phyloP scores from a whole-genome alignment of 2,113 vertebrate species.

The Merops nubicus region DNA sequence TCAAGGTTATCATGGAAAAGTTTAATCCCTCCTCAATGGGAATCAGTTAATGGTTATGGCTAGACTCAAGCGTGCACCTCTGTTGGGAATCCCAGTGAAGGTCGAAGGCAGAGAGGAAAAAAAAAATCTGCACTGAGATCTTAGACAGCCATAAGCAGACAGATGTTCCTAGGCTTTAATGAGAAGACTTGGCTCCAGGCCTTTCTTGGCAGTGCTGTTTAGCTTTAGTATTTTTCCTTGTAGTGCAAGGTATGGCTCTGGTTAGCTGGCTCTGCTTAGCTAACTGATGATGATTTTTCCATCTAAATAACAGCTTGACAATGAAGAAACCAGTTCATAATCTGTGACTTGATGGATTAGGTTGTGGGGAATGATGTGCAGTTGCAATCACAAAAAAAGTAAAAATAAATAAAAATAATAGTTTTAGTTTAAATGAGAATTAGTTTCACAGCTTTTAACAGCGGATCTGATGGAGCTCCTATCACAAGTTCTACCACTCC shows the following conservation, averaged over 20 bases:
- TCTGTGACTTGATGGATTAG: conserved; percentile 7
- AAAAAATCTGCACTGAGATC: conserved; percentile 1
- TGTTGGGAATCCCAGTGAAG: conserved; percentile 27
- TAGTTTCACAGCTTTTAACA: neutral
- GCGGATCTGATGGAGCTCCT: neutral
- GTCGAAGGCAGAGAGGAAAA: conserved; percentile 15
- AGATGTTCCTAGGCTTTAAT: conserved; percentile 28
- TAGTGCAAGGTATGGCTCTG: conserved; percentile 29
- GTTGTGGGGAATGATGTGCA: neutral
- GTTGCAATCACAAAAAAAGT: neutral
- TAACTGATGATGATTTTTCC: conserved; percentile 32
- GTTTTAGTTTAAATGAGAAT: neutral
- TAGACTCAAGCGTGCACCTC: neutral
- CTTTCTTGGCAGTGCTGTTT: conserved; percentile 31
- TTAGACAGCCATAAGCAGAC: conserved; percentile 1
- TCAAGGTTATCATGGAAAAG: conserved; percentile 8
- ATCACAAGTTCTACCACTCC: neutral
- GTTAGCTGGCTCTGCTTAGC: conserved; percentile 31
- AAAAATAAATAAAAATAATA: conserved; percentile 1
- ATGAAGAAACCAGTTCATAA: conserved; percentile 31
- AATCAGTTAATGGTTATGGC: neutral
- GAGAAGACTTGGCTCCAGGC: neutral
- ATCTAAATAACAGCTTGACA: conserved; percentile 54
- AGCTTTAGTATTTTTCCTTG: conserved; percentile 32
- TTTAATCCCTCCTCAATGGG: neutral